Conservation (phyloP, 2,797 vertebrate genomes). For the Peromyscus melanophrys region DNA sequence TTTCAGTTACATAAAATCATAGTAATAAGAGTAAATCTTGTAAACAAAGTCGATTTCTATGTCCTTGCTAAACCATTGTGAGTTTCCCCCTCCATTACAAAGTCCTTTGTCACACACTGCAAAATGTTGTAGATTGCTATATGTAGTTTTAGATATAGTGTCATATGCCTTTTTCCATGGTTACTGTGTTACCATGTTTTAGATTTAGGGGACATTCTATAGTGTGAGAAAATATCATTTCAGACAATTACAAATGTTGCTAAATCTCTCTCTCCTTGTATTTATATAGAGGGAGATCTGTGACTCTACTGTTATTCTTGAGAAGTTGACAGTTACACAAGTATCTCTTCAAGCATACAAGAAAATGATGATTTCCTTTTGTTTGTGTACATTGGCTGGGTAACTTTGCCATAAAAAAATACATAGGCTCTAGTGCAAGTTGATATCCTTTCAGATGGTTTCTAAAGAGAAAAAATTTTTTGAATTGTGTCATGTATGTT, state of each 20-base stretch:
- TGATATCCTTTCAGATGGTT: conserved; percentile 76
- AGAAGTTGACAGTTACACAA: conserved; percentile 40
- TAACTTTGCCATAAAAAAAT: not conserved
- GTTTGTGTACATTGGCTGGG: conserved; percentile 72
- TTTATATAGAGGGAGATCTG: not conserved
- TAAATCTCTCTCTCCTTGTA: not conserved
- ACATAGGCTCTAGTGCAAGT: conserved; percentile 67
- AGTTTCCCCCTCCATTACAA: not conserved
- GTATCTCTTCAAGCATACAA: conserved; percentile 67
- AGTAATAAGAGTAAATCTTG: not conserved
- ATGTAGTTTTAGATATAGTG: not conserved
- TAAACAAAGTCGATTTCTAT: not conserved
- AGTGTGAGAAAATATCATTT: not conserved
- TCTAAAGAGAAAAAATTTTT: conserved; percentile 70
- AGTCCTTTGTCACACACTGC: not conserved
- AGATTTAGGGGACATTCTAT: not conserved
- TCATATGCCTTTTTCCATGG: not conserved
- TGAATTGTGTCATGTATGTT: conserved; percentile 79
- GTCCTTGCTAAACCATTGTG: not conserved
- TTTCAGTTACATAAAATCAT: conserved; percentile 43
- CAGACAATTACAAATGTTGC: not conserved
- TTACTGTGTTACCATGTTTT: not conserved
- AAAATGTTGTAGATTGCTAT: not conserved
- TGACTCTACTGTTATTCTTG: conserved; percentile 9
- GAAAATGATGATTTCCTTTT: conserved; percentile 81